Percentiles rank a stretch among this genome's conserved stretches.
Evolutionary conservation across 1,140 invertebrate species (phyloP).

Genomic region (Homarus americanus): DNA sequence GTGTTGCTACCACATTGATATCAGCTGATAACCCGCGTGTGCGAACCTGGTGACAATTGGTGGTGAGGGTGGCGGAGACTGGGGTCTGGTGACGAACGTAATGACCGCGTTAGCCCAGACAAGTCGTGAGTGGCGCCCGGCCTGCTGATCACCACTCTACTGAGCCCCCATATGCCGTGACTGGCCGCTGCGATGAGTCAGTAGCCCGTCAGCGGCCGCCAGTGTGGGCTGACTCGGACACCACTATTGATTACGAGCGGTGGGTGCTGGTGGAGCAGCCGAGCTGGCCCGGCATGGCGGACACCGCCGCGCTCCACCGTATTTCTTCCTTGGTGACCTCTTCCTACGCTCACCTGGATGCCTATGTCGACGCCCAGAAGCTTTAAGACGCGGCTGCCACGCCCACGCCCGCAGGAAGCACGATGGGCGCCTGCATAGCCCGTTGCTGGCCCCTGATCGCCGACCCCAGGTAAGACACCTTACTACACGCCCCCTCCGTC

Average conservation of each 20-base stretch:
- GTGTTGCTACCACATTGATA: conserved; percentile 12
- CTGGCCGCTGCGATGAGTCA: conserved; percentile 44
- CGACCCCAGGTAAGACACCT: conserved; percentile 35
- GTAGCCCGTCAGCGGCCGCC: conserved; percentile 49
- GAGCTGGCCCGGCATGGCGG: conserved; percentile 36
- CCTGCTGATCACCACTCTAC: background rate
- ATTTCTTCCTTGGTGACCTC: conserved; percentile 12
- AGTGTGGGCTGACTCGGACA: conserved; percentile 52
- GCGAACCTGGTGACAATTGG: background rate
- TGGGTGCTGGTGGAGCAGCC: conserved; percentile 31
- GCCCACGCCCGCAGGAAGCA: conserved; percentile 49
- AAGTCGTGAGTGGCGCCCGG: background rate
- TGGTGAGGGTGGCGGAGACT: background rate
- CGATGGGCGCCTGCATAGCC: conserved; percentile 47
- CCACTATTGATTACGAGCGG: conserved; percentile 48
- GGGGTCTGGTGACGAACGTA: background rate
- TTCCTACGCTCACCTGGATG: background rate
- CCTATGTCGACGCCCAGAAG: conserved; percentile 24
- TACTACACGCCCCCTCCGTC: background rate
- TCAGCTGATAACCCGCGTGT: conserved; percentile 4
- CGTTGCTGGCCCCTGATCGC: conserved; percentile 37
- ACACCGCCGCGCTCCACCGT: conserved; percentile 27
- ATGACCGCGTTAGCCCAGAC: background rate
- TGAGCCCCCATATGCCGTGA: background rate
- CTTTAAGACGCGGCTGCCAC: conserved; percentile 38